Base-by-base conservation (phyloP, 2,888 invertebrate species). In the Aphidoletes aphidimyza region DNA sequence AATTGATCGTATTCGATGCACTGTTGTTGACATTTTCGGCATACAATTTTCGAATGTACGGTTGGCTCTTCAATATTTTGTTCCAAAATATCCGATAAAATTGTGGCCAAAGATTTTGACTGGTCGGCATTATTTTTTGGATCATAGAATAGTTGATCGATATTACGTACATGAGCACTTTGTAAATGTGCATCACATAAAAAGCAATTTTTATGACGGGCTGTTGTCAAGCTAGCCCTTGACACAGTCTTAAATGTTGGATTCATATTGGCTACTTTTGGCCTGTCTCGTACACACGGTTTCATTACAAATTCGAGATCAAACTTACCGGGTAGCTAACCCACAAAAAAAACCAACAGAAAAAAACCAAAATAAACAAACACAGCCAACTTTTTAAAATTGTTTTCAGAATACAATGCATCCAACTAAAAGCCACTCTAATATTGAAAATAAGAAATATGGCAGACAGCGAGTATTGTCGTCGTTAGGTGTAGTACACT, bases 21-120 rank as follows among this genome's bases (percentile, higher is more conserved):
- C 9, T 92, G 87, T 87, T 92, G 92, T 86, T 91, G 92, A 88
- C 95, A 95, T 87, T 93, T 94, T 87, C 92, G 93, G 88, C 95
- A 95, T 1, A 95, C 88, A 26, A 92, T 88, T 83, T 90, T 90
- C 0, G 92, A 91, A 85, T 93, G 93, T 0, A 91, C 91, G 54
- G 88, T 89, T 0, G 91, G 90, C 86, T 92, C 91, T 9, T 89
- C 89, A 0, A 94, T 87, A 0, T 91, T 85, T 14, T 85, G 86
- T 22, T 86, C 86, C 14, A 87, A 42, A 19, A 87, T 86, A 19
- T 86, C 85, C 9, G 87, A 86, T 19, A 87, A 37, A 42, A 86
- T 86, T 0, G 84, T 84, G 0, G 87, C 84, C 19, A 87, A 49
- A 0, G 87, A 39, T 34, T 85, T 84, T 22, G 86, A 85, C 17